These are phyloP conservation scores for Eupithecia abbreviata DNA, from an alignment of 2,888 invertebrate genomes.

Conservation along the genomic window DNA sequence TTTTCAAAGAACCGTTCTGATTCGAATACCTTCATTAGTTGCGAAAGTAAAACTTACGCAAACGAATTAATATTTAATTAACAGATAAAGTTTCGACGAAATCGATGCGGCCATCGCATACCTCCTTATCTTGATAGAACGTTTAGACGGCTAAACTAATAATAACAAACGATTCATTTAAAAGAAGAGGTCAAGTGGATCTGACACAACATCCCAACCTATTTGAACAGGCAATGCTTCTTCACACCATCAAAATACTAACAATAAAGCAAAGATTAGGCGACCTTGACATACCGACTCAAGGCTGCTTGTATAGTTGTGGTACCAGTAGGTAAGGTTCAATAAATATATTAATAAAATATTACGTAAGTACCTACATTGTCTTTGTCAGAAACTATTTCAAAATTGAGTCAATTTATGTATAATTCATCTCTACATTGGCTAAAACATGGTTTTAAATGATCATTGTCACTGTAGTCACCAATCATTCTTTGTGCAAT, in stretches of 20 bases:
- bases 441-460: constrained; percentile 15
- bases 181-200: constrained; percentile 28
- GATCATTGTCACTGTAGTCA: constrained; percentile 16
- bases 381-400: constrained; percentile 38
- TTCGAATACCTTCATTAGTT: constrained; percentile 29
- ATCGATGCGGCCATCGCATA: constrained; percentile 13
- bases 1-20: constrained; percentile 28
- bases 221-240: constrained; percentile 41
- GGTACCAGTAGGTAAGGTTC: constrained; percentile 43
- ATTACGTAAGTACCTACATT: constrained; percentile 43
- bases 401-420: constrained; percentile 29
- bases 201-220: constrained; percentile 37
- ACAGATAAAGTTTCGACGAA: constrained; percentile 18
- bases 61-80: constrained; percentile 24
- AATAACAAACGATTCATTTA: constrained; percentile 14
- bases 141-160: constrained; percentile 13
- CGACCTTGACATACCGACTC: constrained; percentile 68
- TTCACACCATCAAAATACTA: constrained; percentile 44
- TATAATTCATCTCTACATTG: constrained; percentile 26
- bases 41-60: constrained; percentile 29
- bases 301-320: constrained; percentile 55
- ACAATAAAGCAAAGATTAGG: constrained; percentile 47
- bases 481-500: constrained; percentile 25
- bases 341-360: constrained; percentile 49
- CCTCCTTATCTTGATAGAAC: constrained; percentile 14